Percentiles rank a stretch among this genome's conserved stretches.
Conservation (phyloP, 2,113 vertebrate genomes). For the Bombycilla garrulus region DNA sequence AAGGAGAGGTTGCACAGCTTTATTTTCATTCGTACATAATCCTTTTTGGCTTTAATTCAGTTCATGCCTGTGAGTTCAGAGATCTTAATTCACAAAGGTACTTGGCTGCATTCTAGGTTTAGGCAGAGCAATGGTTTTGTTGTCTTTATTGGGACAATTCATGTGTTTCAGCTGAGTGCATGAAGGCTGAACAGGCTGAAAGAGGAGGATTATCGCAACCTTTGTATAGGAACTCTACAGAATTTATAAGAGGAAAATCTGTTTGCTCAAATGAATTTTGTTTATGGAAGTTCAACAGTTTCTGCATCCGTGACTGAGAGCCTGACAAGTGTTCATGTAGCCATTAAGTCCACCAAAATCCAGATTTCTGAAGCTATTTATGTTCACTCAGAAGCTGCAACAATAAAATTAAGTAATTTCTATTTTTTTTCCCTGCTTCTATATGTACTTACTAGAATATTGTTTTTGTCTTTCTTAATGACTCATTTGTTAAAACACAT, state of each 20-base stretch:
- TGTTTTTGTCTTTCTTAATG: background rate
- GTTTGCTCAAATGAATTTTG: background rate
- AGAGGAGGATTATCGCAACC: background rate
- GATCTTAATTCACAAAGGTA: background rate
- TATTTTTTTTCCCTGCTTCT: background rate
- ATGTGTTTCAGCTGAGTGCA: background rate
- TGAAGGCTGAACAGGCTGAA: background rate
- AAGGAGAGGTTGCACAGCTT: background rate
- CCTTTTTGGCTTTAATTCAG: background rate
- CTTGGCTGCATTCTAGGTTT: background rate
- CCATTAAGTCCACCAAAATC: background rate
- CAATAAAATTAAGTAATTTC: background rate
- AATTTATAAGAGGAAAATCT: background rate
- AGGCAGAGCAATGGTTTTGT: background rate
- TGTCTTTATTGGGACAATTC: background rate
- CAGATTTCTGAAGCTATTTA: background rate
- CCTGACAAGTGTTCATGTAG: background rate
- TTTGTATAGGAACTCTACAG: background rate
- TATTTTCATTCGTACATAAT: background rate
- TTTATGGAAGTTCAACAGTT: background rate
- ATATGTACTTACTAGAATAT: background rate
- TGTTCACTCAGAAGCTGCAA: background rate
- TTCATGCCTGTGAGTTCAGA: background rate
- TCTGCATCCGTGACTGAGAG: background rate
- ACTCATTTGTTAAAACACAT: background rate